Base-by-base conservation (phyloP, 2,797 vertebrate genomes). In the Synaphobranchus kaupii region DNA sequence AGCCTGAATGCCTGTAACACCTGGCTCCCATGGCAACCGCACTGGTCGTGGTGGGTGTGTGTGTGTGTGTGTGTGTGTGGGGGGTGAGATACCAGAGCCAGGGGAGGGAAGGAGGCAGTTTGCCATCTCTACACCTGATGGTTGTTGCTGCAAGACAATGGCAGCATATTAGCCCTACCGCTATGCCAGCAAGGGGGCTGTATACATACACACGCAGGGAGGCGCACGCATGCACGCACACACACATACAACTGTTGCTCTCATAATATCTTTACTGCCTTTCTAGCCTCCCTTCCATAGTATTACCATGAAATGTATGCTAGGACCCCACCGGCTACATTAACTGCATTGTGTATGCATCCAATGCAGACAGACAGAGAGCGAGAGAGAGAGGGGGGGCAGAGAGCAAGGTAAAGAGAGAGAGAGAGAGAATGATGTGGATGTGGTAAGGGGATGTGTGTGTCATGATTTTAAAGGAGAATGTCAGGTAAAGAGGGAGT, bases 1-100 rank as follows among this genome's bases (percentile, higher is more conserved):
- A 93, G 94, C 92, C 91, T 92, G 44, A 88, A 93, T 92, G 91
- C 89, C 90, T 90, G 89, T 86, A 89, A 95, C 94, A 96, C 93
- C 94, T 95, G 94, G 93, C 93, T 93, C 90, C 96, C 93, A 93
- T 94, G 93, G 92, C 94, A 91, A 96, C 92, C 84, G 8, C 56
- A 87, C 73, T 22, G 50, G 39, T 25, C 34, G 25, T 22, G 47
- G 82, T 80, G 47, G 90, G 90, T 89, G 83, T 85, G 71, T 63
- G 81, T 22, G 68, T 80, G 76, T 71, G 91, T 0, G 90, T n/a
- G n/a, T n/a, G 90, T 85, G 31, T 31, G 48, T 81, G 47, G 2
- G 66, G 66, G 25, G 6, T 8, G 8, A 68, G 25, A 68, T 31
- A 28, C n/a, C 68, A 73, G 91, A 92, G 91, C 71, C 71, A 76